Evolutionary conservation across 2,797 vertebrate species (phyloP).

Genomic region (Pipistrellus pygmaeus): DNA sequence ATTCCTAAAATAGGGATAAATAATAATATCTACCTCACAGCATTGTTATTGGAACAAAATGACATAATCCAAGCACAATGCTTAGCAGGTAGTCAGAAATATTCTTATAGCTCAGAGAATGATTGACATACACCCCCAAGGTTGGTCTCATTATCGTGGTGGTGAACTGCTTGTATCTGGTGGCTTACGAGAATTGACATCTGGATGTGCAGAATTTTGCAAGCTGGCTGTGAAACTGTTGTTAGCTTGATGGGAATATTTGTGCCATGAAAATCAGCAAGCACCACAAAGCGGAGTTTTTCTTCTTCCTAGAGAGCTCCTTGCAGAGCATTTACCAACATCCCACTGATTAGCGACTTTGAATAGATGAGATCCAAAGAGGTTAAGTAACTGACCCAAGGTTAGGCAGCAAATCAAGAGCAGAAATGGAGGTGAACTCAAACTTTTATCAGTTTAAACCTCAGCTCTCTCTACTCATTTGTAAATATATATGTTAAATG

Average conservation of each 20-base stretch:
- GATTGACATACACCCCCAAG: not conserved
- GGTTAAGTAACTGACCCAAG: not conserved
- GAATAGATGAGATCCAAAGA: constrained; percentile 13
- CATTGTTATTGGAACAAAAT: not conserved
- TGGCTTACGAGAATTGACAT: not conserved
- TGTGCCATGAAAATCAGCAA: not conserved
- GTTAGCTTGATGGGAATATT: not conserved
- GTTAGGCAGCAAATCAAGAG: not conserved
- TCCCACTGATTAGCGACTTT: not conserved
- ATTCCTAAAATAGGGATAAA: not conserved
- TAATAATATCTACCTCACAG: not conserved
- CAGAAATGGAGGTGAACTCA: not conserved
- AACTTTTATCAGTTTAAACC: not conserved
- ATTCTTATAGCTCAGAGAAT: not conserved
- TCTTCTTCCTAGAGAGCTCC: not conserved
- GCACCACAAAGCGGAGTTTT: not conserved
- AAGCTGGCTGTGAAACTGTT: not conserved
- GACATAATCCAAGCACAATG: not conserved
- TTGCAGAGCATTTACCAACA: not conserved
- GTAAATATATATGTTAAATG: not conserved
- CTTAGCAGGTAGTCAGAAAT: not conserved
- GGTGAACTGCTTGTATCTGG: not conserved
- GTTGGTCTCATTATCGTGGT: not conserved
- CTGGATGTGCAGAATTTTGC: not conserved
- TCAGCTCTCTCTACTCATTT: not conserved